Conservation (phyloP, 2,113 vertebrate species). For the Arizona elegans region DNA sequence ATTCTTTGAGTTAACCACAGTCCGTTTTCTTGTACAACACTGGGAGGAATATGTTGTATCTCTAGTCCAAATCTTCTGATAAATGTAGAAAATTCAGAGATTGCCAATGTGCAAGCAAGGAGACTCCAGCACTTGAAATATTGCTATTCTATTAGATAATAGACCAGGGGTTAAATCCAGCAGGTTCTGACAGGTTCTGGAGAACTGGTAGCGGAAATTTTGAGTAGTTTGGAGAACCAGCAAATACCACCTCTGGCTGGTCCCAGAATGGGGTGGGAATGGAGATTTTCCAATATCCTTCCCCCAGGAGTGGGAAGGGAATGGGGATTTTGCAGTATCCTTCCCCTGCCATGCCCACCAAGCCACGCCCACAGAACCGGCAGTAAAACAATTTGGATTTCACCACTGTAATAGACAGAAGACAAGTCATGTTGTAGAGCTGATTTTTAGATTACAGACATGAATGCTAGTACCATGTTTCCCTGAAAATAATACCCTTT, state of each 20-base stretch:
- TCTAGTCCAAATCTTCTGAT: neutral
- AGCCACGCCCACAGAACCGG: too few species aligned
- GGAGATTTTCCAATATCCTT: too few species aligned
- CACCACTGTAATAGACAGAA: neutral
- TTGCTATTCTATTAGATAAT: neutral
- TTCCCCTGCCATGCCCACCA: too few species aligned
- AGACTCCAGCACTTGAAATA: neutral
- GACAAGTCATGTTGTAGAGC: neutral
- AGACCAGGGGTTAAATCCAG: neutral
- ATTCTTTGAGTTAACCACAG: neutral
- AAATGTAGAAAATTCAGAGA: neutral
- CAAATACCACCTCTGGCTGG: too few species aligned
- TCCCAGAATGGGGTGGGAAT: too few species aligned
- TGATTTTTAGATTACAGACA: neutral
- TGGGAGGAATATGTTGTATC: neutral
- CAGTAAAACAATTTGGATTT: too few species aligned
- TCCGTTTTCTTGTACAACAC: neutral
- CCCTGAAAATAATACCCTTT: too few species aligned
- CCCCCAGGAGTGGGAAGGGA: too few species aligned
- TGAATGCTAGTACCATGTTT: neutral
- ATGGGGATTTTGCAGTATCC: too few species aligned
- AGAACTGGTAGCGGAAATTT: too few species aligned
- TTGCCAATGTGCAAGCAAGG: neutral
- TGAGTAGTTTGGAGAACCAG: too few species aligned
- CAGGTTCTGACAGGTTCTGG: too few species aligned